These are phyloP conservation scores for Thalassaphorura encarpata DNA, from an alignment of 1,140 invertebrate genomes.

Conservation along the genomic window DNA sequence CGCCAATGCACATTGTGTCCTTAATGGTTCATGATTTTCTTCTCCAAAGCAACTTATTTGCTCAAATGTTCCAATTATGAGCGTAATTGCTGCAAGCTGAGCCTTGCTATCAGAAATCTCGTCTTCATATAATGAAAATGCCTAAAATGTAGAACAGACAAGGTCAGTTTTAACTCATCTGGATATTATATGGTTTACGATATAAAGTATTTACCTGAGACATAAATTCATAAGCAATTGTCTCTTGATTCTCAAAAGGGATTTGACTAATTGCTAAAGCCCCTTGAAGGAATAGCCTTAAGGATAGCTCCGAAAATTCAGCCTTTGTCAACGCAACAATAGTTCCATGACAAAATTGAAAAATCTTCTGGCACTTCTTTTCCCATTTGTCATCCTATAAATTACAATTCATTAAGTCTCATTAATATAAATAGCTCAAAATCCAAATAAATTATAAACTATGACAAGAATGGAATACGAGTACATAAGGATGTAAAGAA, in stretches of 20 bases:
- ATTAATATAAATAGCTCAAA: not conserved
- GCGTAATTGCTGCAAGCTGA: constrained; percentile 86
- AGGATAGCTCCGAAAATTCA: constrained; percentile 80
- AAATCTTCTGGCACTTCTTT: constrained; percentile 96
- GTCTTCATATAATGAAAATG: constrained; percentile 96
- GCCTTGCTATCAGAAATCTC: constrained; percentile 97
- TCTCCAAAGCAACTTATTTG: constrained; percentile 87
- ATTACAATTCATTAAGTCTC: not conserved
- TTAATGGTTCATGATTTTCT: constrained; percentile 92
- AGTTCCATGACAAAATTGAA: constrained; percentile 93
- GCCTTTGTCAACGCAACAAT: constrained; percentile 88
- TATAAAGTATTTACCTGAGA: constrained; percentile 57
- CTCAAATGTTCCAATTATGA: constrained; percentile 92
- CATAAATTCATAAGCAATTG: constrained; percentile 96
- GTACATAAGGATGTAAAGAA: too few relatives aligned
- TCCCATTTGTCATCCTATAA: constrained; percentile 90
- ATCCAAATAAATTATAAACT: too few relatives aligned
- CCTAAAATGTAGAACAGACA: constrained; percentile 49
- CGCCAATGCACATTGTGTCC: constrained; percentile 86
- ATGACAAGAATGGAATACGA: too few relatives aligned
- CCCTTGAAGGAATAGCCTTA: constrained; percentile 89
- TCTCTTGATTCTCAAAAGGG: constrained; percentile 86
- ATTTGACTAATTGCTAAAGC: constrained; percentile 87
- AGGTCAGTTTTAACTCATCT: too few relatives aligned
- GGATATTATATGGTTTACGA: not conserved